phyloP scores from a whole-genome alignment of 30 jellyfish, hydroid and myxozoan species.

The Aurelia aurita region DNA sequence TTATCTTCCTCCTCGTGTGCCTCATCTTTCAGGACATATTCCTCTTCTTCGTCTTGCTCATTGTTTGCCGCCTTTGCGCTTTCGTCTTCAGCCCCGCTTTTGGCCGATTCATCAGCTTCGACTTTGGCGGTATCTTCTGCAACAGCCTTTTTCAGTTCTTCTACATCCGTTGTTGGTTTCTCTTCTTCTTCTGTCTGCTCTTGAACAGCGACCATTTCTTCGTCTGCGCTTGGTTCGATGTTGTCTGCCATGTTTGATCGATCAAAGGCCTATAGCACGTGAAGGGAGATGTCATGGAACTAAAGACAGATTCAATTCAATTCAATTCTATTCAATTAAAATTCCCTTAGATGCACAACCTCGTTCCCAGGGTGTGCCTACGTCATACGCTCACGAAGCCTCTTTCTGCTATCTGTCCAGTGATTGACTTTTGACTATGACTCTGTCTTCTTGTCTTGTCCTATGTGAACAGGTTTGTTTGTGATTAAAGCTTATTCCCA shows the following conservation, averaged over 20 bases:
- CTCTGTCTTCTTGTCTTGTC: too few relatives aligned
- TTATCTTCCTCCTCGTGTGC: slow-evolving; percentile 72
- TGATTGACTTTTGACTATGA: too few relatives aligned
- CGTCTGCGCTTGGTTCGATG: slow-evolving; percentile 42
- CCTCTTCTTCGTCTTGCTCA: slow-evolving; percentile 75
- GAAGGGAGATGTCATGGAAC: background rate
- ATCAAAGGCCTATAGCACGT: slow-evolving; percentile 43
- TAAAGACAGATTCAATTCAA: too few relatives aligned
- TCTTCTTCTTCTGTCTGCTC: slow-evolving; percentile 28
- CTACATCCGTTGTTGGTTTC: slow-evolving; percentile 41
- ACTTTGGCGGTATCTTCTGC: slow-evolving; percentile 26
- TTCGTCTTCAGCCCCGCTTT: slow-evolving; percentile 36
- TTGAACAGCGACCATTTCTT: slow-evolving; percentile 48
- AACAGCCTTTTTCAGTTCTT: slow-evolving; percentile 47
- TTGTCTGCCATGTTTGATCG: slow-evolving; percentile 67
- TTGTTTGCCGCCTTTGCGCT: slow-evolving; percentile 34
- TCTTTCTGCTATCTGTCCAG: too few relatives aligned
- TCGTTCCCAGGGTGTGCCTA: too few relatives aligned
- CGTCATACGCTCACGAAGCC: too few relatives aligned
- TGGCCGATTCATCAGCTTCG: slow-evolving; percentile 14
- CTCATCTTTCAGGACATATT: slow-evolving; percentile 70
- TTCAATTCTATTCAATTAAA: too few relatives aligned
- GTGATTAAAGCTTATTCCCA: too few relatives aligned
- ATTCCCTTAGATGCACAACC: too few relatives aligned
- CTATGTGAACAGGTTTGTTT: too few relatives aligned